Conservation (phyloP, 2,888 invertebrate genomes). For the Tiphia femorata region DNA sequence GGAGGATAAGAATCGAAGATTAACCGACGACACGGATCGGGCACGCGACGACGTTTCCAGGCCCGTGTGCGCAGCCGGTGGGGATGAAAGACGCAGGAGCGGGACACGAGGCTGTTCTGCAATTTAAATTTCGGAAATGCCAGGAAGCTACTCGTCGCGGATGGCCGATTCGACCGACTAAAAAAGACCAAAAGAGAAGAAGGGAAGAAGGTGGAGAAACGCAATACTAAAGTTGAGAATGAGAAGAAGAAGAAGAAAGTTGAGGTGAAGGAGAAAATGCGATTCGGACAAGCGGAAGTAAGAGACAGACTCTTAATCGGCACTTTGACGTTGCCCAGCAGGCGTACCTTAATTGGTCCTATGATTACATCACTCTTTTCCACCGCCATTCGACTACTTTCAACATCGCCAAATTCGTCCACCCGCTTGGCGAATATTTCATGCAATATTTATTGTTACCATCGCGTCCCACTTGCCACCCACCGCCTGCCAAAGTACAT, state of each 20-base stretch:
- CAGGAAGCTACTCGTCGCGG: constrained; percentile 41
- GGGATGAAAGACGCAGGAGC: constrained; percentile 12
- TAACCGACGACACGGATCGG: constrained; percentile 27
- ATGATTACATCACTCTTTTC: too few relatives aligned
- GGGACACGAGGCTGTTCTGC: constrained; percentile 41
- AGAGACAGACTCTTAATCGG: constrained; percentile 1
- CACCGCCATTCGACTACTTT: too few relatives aligned
- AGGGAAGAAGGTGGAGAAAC: too few relatives aligned
- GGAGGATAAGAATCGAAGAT: constrained; percentile 40
- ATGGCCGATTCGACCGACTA: constrained; percentile 38
- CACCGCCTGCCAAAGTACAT: too few relatives aligned
- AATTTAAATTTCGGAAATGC: constrained; percentile 46
- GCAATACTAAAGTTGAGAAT: too few relatives aligned
- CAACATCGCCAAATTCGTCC: too few relatives aligned
- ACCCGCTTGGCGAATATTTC: too few relatives aligned
- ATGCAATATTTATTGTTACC: too few relatives aligned
- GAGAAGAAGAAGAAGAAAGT: too few relatives aligned
- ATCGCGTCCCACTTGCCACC: too few relatives aligned
- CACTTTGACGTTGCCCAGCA: neutral
- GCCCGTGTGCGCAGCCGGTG: constrained; percentile 15
- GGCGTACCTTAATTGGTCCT: neutral
- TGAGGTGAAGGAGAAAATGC: constrained; percentile 11
- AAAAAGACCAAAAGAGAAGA: constrained; percentile 16
- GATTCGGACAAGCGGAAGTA: constrained; percentile 19
- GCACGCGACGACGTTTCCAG: constrained; percentile 41